Evolutionary conservation across 92 coral and sea anemone species (phyloP).

Genomic region (Porites cylindrica): DNA sequence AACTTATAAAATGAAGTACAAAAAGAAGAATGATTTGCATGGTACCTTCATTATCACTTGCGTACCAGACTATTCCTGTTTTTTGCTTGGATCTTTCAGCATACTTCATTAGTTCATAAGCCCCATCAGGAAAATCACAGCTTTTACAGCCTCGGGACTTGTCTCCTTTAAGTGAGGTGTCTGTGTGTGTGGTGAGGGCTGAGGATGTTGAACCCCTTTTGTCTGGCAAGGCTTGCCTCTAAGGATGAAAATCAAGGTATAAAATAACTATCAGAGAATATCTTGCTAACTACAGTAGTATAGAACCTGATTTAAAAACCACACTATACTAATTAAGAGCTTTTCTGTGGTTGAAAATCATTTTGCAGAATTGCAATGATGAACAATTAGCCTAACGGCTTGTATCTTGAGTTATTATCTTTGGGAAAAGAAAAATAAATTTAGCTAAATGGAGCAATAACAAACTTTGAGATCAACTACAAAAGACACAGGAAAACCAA

Average conservation of each 20-base stretch:
- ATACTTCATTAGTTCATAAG: conserved; percentile 24
- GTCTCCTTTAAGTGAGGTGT: background rate
- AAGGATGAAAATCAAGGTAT: background rate
- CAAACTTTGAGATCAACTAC: no score
- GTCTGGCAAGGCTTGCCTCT: conserved; percentile 6
- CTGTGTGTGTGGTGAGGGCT: background rate
- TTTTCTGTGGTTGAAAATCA: no score
- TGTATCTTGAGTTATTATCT: no score
- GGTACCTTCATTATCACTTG: conserved; percentile 45
- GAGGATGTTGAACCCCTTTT: background rate
- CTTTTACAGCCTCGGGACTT: background rate
- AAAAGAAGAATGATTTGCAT: background rate
- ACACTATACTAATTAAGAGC: no score
- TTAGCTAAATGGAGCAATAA: no score
- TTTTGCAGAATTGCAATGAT: no score
- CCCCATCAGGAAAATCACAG: conserved; percentile 25
- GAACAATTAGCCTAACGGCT: no score
- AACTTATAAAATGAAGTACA: background rate
- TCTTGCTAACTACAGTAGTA: no score
- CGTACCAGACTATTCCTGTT: conserved; percentile 7
- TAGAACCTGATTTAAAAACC: no score
- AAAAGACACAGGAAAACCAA: no score
- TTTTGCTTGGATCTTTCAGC: background rate
- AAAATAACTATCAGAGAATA: background rate
- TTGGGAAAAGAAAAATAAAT: no score